phyloP scores from a whole-genome alignment of 2,888 invertebrate genomes.

The Meiosimyza decipiens region DNA sequence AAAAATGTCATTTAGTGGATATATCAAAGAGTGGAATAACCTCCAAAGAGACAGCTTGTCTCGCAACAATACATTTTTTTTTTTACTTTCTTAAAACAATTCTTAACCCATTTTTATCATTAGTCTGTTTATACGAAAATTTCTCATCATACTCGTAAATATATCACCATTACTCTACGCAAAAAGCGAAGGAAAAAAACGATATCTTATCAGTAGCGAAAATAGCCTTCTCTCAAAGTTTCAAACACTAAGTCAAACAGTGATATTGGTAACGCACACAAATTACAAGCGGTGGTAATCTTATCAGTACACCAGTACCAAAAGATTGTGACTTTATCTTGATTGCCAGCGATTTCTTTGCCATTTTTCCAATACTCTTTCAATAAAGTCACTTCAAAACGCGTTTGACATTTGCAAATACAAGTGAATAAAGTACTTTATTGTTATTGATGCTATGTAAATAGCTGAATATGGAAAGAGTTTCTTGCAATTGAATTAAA shows the following conservation, averaged over 20 bases:
- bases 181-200: too few species aligned
- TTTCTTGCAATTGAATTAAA: too few species aligned
- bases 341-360: slow-evolving; percentile 2
- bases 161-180: too few species aligned
- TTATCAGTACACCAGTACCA: slow-evolving; percentile 3
- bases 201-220: slow-evolving; percentile 6
- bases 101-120: not conserved
- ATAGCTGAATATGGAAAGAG: too few species aligned
- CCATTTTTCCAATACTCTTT: slow-evolving; percentile 10
- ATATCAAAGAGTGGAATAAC: too few species aligned
- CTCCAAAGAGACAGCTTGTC: too few species aligned
- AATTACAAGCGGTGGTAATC: not conserved
- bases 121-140: too few species aligned
- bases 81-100: not conserved
- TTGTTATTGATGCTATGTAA: too few species aligned
- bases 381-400: not conserved
- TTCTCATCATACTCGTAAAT: too few species aligned
- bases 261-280: too few species aligned
- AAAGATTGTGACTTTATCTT: slow-evolving; percentile 14
- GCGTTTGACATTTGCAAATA: not conserved
- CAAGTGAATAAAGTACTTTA: slow-evolving; percentile 6
- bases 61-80: not conserved
- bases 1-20: too few species aligned
- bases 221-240: not conserved
- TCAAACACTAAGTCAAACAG: not conserved